Evolutionary conservation across 2,797 vertebrate genomes (phyloP).

Genomic region (Kryptopterus vitreolus): DNA sequence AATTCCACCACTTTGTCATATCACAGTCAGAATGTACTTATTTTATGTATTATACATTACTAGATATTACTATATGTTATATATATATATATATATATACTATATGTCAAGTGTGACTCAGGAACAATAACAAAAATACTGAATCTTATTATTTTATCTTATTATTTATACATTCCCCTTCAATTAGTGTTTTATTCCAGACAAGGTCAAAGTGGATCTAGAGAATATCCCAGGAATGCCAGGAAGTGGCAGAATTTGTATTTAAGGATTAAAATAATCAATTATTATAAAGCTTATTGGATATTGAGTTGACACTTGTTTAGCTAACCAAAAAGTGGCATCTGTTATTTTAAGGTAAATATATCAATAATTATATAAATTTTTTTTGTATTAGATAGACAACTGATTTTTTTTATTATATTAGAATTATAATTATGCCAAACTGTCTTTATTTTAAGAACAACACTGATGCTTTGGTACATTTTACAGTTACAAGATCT

Average conservation of each 20-base stretch:
- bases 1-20: not conserved
- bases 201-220: not conserved
- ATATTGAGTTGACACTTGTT: not conserved
- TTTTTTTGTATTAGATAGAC: not conserved
- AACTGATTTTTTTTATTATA: not conserved
- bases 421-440: not conserved
- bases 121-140: not conserved
- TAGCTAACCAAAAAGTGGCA: not conserved
- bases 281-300: not conserved
- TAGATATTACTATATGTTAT: not conserved
- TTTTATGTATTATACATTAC: not conserved
- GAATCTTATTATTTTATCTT: not conserved
- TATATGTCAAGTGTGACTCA: not conserved
- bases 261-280: not conserved
- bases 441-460: not conserved
- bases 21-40: not conserved
- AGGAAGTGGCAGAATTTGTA: not conserved
- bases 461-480: not conserved
- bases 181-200: not conserved
- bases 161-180: not conserved
- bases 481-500: not conserved
- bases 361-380: not conserved
- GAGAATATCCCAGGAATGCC: not conserved
- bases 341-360: no score
- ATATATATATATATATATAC: not conserved